Conservation (phyloP, 1,140 invertebrate species). For the Drosophila nigromelanica region DNA sequence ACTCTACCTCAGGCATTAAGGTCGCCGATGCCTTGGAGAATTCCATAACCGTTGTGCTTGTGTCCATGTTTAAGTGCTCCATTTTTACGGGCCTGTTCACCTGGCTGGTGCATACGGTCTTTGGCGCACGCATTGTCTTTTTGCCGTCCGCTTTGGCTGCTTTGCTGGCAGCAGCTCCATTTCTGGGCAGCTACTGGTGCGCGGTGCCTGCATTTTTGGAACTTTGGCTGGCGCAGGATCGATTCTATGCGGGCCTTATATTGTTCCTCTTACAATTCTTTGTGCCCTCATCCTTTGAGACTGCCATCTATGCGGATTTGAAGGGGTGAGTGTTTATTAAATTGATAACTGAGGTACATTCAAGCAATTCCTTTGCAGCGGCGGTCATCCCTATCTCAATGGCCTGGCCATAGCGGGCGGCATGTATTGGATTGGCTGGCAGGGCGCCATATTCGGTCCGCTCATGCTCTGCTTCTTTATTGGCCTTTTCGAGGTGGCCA, state of each 20-base stretch:
- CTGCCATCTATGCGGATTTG: conserved; percentile 98
- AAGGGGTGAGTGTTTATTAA: conserved; percentile 91
- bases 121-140: conserved; percentile 97
- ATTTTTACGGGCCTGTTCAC: conserved; percentile 99
- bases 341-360: neutral
- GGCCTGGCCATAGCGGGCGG: conserved; percentile 99
- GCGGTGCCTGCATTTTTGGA: conserved; percentile 96
- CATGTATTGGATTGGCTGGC: conserved; percentile 97
- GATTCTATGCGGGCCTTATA: conserved; percentile 89
- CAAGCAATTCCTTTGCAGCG: conserved; percentile 85
- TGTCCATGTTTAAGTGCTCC: conserved; percentile 98
- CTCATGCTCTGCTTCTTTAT: conserved; percentile 91
- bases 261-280: conserved; percentile 93
- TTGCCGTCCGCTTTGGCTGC: conserved; percentile 96
- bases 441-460: conserved; percentile 98
- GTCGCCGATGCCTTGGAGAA: conserved; percentile 88
- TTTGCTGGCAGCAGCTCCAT: conserved; percentile 96
- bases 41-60: conserved; percentile 92
- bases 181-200: conserved; percentile 97
- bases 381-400: conserved; percentile 99
- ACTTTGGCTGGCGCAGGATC: conserved; percentile 95
- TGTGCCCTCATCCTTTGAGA: conserved; percentile 96
- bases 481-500: conserved; percentile 81
- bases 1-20: conserved; percentile 91
- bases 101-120: conserved; percentile 98